Conservation (phyloP, 1,140 invertebrate species). For the Lucilia cuprina region DNA sequence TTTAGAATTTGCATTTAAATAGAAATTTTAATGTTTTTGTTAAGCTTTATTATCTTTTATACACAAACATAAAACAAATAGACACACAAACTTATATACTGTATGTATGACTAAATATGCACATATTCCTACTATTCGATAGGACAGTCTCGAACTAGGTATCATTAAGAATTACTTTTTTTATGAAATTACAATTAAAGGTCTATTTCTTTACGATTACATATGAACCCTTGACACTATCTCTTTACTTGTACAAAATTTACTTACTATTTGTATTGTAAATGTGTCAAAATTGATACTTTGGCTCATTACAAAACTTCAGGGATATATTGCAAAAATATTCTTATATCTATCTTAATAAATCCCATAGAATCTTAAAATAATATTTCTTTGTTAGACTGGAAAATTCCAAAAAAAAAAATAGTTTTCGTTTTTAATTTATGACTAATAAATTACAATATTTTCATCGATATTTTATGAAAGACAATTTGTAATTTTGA, state of each 20-base stretch:
- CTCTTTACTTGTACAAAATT: too few relatives aligned
- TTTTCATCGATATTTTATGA: not conserved
- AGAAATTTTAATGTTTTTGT: conserved; percentile 14
- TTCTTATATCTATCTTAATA: not conserved
- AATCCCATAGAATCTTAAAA: not conserved
- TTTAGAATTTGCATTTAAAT: conserved; percentile 1
- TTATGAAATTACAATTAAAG: too few relatives aligned
- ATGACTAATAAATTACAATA: not conserved
- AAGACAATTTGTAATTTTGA: not conserved
- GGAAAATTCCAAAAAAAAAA: not conserved
- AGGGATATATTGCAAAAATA: not conserved
- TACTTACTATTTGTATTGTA: too few relatives aligned
- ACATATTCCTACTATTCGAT: too few relatives aligned
- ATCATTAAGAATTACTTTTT: too few relatives aligned
- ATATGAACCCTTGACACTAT: too few relatives aligned
- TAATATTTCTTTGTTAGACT: not conserved
- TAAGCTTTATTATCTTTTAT: not conserved
- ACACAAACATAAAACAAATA: not conserved
- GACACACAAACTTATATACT: not conserved
- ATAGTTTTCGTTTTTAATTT: not conserved
- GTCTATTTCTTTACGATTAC: too few relatives aligned
- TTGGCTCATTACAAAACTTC: too few relatives aligned
- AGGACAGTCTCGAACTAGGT: too few relatives aligned
- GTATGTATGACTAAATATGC: not conserved
- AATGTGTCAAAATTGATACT: too few relatives aligned